These are phyloP conservation scores for Platysternon megacephalum DNA, from an alignment of 2,113 vertebrate species.

Conservation along the genomic window DNA sequence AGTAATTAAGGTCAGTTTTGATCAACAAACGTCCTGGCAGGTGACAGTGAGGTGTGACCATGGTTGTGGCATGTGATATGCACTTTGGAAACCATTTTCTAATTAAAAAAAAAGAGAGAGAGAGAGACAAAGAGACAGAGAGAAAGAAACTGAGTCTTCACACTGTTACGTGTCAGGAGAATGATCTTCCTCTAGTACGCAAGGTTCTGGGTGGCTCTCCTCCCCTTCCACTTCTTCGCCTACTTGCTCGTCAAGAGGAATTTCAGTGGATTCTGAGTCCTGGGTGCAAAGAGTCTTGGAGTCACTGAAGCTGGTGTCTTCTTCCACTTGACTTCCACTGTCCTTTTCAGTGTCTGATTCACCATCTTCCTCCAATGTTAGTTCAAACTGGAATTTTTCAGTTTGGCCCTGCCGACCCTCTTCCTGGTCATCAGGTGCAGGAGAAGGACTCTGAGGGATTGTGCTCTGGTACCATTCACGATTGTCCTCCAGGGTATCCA, in stretches of 20 bases:
- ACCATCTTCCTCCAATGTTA: slow-evolving; percentile 95
- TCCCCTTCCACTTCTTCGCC: slow-evolving; percentile 88
- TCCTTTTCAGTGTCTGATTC: slow-evolving; percentile 98
- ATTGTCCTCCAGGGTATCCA: slow-evolving; percentile 98
- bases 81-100: slow-evolving; percentile 88
- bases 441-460: slow-evolving; percentile 98
- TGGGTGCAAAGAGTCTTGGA: slow-evolving; percentile 98
- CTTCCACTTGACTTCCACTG: slow-evolving; percentile 95
- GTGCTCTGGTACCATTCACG: slow-evolving; percentile 99
- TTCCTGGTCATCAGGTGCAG: slow-evolving; percentile 90
- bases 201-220: slow-evolving; percentile 81
- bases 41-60: slow-evolving; percentile 82
- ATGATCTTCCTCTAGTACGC: slow-evolving; percentile 81
- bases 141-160: slow-evolving; percentile 51
- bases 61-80: slow-evolving; percentile 82
- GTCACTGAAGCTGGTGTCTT: slow-evolving; percentile 97
- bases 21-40: slow-evolving; percentile 83
- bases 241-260: slow-evolving; percentile 94
- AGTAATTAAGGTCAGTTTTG: slow-evolving; percentile 87
- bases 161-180: slow-evolving; percentile 89
- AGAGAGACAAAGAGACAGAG: slow-evolving; percentile 20
- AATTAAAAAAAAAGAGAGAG: slow-evolving; percentile 42
- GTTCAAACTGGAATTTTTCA: slow-evolving; percentile 99
- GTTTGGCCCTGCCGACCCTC: slow-evolving; percentile 89
- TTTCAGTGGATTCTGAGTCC: slow-evolving; percentile 98